Evolutionary conservation across 2,888 invertebrate species (phyloP), one percentile per base, ranked within the genome.

Genomic region (Patella ulyssiponensis): DNA sequence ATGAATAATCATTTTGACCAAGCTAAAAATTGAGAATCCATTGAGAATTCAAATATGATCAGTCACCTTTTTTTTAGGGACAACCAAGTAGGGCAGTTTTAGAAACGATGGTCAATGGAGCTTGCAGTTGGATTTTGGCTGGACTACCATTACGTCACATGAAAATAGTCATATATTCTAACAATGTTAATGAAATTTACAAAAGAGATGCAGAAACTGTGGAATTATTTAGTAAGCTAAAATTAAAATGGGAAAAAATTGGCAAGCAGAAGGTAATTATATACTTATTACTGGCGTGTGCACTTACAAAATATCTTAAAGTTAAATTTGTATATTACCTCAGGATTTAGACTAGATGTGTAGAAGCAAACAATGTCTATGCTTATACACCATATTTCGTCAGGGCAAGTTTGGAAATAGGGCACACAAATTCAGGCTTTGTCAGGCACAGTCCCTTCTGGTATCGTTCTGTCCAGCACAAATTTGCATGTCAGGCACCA

Each of bases 11-110:
- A 9, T 44, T 44, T 9, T 44, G 90, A 90, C 77, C 77, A 89
- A 17, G 74, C 90, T 71, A 88, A 90, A 84, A 86, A 89, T 5
- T 91, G 91, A 7, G 89, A 90, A 27, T 91, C 89, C 79, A 85
- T 86, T 78, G 87, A 91, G 89, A 83, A 76, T 80, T 76, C n/a
- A 17, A 23, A 17, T 71, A 17, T 20, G 3, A 73, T 51, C 51
- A 7, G 51, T 51, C n/a, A 73, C 20, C n/a, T 20, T 73, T 3
- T 3, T 71, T 80, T 14, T 73, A 87, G 87, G 77, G 78, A 33
- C 81, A 81, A 64, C 77, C 75, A 20, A 64, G 71, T 33, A 23
- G 52, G 11, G 69, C 54, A 15, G 84, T 89, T 70, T 79, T 88
- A 70, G 77, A 64, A 71, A 80, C 85, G 5, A 89, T 90, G 85